A percentile compares a stretch with the other conserved stretches of the same genome.
Evolutionary conservation across 1,140 invertebrate species (phyloP).

Genomic region (Drosophila setifemur): DNA sequence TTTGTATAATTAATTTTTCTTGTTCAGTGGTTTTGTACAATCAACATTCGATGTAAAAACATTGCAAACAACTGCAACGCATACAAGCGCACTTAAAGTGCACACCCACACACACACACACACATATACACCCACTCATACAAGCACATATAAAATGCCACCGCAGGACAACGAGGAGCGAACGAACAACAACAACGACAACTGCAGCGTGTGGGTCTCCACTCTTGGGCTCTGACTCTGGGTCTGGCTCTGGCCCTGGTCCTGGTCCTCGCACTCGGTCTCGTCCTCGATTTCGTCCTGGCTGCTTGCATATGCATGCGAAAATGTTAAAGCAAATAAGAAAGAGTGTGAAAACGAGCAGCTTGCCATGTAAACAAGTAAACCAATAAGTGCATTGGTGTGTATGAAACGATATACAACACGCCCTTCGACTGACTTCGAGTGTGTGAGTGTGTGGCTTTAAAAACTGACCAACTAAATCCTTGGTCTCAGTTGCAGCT

Average conservation of each 20-base stretch:
- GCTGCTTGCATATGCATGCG: slow-evolving; percentile 77
- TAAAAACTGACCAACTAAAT: slow-evolving; percentile 63
- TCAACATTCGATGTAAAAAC: slow-evolving; percentile 78
- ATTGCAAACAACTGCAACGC: slow-evolving; percentile 73
- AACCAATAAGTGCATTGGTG: slow-evolving; percentile 72
- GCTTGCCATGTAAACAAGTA: slow-evolving; percentile 80
- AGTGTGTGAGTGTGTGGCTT: slow-evolving; percentile 40
- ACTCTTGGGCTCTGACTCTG: slow-evolving; percentile 30
- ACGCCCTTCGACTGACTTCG: slow-evolving; percentile 7
- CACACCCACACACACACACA: slow-evolving; percentile 31
- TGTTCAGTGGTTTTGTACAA: slow-evolving; percentile 81
- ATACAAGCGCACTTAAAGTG: slow-evolving; percentile 68
- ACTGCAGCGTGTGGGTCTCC: slow-evolving; percentile 33
- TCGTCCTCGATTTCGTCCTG: slow-evolving; percentile 23
- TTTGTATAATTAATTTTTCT: slow-evolving; percentile 82
- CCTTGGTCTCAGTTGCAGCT: slow-evolving; percentile 46
- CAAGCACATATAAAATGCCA: slow-evolving; percentile 31
- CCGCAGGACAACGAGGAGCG: slow-evolving; percentile 71
- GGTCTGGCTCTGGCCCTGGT: slow-evolving; percentile 2
- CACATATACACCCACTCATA: neutral
- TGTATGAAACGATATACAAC: slow-evolving; percentile 47
- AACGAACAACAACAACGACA: slow-evolving; percentile 46
- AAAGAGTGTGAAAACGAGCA: slow-evolving; percentile 80
- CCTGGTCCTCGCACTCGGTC: slow-evolving; percentile 12
- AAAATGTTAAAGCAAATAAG: slow-evolving; percentile 80